Evolutionary conservation across 1,140 invertebrate genomes (phyloP), one percentile per base, ranked within the genome.

Genomic region (Dysdera silvatica): DNA sequence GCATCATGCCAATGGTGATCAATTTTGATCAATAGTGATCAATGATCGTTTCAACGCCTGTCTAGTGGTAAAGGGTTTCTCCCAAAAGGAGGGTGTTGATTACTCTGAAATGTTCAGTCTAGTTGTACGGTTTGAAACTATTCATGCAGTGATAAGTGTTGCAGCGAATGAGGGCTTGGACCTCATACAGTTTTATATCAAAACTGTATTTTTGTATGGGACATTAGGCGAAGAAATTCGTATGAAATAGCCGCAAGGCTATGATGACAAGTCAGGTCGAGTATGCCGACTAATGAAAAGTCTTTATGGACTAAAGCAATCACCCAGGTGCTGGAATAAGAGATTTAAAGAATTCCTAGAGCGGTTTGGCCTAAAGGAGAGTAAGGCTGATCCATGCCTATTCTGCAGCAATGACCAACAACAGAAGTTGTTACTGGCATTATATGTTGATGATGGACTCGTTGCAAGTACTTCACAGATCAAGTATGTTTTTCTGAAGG

Each of bases 221-320:
- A n/a, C n/a, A n/a, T n/a, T n/a, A n/a, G n/a, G n/a, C n/a, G 49
- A 80, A 68, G 69, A 68, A 35, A 71, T 79, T 1, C 79, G 70
- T 53, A 74, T 79, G 70, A 33, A 68, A 64, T 52, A 72, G 52
- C 77, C 78, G 45, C 68, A 77, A 67, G 74, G 75, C 16, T 76
- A 71, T 48, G 61, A 71, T 31, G 65, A 69, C 35, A 29, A 28
- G 14, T 66, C 70, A 33, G 23, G 68, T 52, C 52, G 69, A 5
- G 61, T 56, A 26, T 56, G 54, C 40, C 47, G 57, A 67, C 54
- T 80, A 16, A 72, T 68, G 26, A 76, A 75, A 63, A 71, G 71
- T 16, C 24, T 80, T 5, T 79, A 79, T 63, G 75, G 74, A 4
- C 56, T 79, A 10, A 76, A 78, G 61, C 76, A 80, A 66, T 71